Base-by-base conservation (phyloP, 2,113 vertebrate genomes). In the Gymnogyps californianus region DNA sequence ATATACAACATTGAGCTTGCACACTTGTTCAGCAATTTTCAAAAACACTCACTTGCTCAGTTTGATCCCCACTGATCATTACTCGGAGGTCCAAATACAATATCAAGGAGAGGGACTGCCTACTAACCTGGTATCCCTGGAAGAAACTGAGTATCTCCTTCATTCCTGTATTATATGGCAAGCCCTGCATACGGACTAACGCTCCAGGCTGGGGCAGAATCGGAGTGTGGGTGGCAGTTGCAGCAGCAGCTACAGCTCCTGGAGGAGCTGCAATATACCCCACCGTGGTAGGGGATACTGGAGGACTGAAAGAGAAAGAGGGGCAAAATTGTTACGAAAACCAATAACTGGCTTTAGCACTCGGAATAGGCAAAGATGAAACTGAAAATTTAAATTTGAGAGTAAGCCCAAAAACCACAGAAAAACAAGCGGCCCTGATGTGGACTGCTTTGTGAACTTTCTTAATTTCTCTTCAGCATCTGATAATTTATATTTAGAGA, bases 121-220 rank as follows among this genome's bases (percentile, higher is more conserved):
- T 61, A 93, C 99, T 98, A 57, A 99, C 99, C 99, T 99, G 99
- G 96, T 99, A 99, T 40, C 99, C 99, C 96, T 99, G 99, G 98
- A 99, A 99, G 98, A 99, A 99, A 92, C 98, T 99, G 97, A 99
- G 99, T 88, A 99, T 99, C 97, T 99, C 99, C 97, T 99, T 99
- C 97, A 99, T 98, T 75, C 99, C 99, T 6, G 99, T 98, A 65
- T 99, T 99, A 84, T 99, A 99, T 8, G 99, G 99, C 91, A 99
- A 98, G n/a, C 99, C 99, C 98, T 99, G 99, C 99, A 99, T 99
- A 82, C 99, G 98, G 83, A 99, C 98, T 89, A 99, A 94, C 6
- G 99, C 98, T 11, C 99, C 99, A 5, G 98, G 99, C 83, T 99
- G 99, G 47, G 99, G 98, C 86, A 99, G 97, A 83, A 99, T 95